A percentile compares a stretch with the other conserved stretches of the same genome.
These are phyloP conservation scores for Siderastrea radians DNA, from an alignment of 92 coral and sea anemone species.

Conservation along the genomic window DNA sequence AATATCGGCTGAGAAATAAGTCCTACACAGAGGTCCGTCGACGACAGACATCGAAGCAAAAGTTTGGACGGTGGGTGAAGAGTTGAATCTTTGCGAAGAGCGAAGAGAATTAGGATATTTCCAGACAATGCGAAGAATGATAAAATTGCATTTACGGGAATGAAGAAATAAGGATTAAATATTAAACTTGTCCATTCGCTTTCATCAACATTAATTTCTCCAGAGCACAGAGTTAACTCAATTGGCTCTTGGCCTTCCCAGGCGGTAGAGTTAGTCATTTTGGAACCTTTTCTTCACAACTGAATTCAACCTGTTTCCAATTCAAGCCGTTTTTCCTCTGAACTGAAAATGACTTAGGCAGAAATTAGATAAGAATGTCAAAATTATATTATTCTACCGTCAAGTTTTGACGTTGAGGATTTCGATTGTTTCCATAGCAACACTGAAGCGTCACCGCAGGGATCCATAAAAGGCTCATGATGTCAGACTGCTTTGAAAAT, in stretches of 20 bases:
- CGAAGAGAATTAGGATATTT: constrained; percentile 5
- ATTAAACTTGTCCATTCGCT: background rate
- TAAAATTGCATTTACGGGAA: background rate
- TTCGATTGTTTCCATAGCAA: no score
- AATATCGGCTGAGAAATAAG: constrained; percentile 1
- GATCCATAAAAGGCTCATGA: no score
- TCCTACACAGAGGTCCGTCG: constrained; percentile 15
- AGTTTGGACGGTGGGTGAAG: constrained; percentile 18
- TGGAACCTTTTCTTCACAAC: background rate
- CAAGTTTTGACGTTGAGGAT: no score
- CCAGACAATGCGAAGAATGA: background rate
- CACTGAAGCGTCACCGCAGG: no score
- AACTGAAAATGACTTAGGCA: no score
- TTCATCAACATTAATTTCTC: background rate
- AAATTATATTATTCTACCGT: no score
- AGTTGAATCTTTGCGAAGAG: constrained; percentile 1
- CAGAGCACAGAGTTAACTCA: background rate
- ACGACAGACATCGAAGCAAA: background rate
- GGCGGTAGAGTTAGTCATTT: background rate
- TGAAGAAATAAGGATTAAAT: background rate
- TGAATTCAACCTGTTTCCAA: no score
- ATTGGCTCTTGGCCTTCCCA: no score
- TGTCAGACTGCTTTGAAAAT: no score
- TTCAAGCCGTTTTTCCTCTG: no score
- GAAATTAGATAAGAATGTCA: no score